phyloP scores from a whole-genome alignment of 2,888 invertebrate genomes.

The Salpingus planirostris region DNA sequence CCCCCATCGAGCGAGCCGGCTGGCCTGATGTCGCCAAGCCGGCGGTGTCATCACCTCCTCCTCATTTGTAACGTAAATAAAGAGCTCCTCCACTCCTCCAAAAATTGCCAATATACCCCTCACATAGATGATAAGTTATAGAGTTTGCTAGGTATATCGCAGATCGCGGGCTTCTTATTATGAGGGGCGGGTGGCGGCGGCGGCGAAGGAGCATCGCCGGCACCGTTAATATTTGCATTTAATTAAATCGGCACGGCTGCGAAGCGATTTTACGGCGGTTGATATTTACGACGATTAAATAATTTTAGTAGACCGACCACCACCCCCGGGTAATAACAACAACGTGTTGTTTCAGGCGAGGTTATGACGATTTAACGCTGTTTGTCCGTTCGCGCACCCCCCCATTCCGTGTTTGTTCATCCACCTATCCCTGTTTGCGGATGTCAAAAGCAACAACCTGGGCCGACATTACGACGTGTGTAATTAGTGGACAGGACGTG shows the following conservation, averaged over 20 bases:
- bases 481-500: slow-evolving; percentile 16
- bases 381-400: slow-evolving; percentile 18
- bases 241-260: slow-evolving; percentile 21
- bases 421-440: slow-evolving; percentile 18
- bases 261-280: slow-evolving; percentile 24
- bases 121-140: too few relatives aligned
- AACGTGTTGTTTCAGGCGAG: slow-evolving; percentile 16
- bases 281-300: slow-evolving; percentile 24
- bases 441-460: slow-evolving; percentile 19
- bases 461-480: too few relatives aligned
- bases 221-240: slow-evolving; percentile 24
- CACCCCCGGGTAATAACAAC: slow-evolving; percentile 17
- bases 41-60: slow-evolving; percentile 37
- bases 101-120: slow-evolving; percentile 9
- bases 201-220: slow-evolving; percentile 6
- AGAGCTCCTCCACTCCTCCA: slow-evolving; percentile 5
- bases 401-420: slow-evolving; percentile 10
- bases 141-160: too few relatives aligned
- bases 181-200: too few relatives aligned
- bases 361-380: slow-evolving; percentile 24
- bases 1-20: slow-evolving; percentile 27
- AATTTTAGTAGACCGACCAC: slow-evolving; percentile 20
- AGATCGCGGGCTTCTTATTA: too few relatives aligned
- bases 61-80: slow-evolving; percentile 33
- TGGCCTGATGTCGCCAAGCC: slow-evolving; percentile 31